These are phyloP conservation scores for Zonotrichia leucophrys DNA, from an alignment of 2,113 vertebrate species.

Conservation along the genomic window DNA sequence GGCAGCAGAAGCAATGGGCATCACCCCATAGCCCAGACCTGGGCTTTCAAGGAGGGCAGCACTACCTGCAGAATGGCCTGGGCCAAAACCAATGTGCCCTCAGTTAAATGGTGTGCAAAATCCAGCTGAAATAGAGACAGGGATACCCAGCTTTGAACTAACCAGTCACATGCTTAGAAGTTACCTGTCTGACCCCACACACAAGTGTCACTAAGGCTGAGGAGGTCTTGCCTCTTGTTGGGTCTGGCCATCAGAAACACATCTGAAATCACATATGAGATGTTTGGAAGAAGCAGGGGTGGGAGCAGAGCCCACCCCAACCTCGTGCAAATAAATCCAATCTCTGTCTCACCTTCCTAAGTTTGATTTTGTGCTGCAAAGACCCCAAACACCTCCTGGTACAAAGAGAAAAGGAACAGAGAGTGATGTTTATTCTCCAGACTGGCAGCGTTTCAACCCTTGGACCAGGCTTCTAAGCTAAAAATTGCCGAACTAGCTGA, in stretches of 20 bases:
- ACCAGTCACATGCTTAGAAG: background rate
- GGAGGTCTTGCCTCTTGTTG: background rate
- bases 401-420: background rate
- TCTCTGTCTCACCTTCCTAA: background rate
- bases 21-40: background rate
- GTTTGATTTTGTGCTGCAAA: background rate
- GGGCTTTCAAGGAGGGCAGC: background rate
- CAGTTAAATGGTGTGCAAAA: background rate
- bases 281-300: background rate
- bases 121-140: background rate
- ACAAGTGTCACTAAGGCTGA: background rate
- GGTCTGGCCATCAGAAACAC: background rate
- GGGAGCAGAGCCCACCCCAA: background rate
- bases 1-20: background rate
- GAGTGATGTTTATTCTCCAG: background rate
- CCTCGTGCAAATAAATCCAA: background rate
- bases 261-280: background rate
- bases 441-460: background rate
- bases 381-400: background rate
- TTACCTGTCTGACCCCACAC: background rate
- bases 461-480: background rate
- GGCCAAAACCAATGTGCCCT: background rate
- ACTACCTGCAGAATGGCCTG: background rate
- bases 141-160: background rate
- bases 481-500: background rate